These are phyloP conservation scores for Meghimatium bilineatum DNA, from an alignment of 2,888 invertebrate species.

Conservation along the genomic window DNA sequence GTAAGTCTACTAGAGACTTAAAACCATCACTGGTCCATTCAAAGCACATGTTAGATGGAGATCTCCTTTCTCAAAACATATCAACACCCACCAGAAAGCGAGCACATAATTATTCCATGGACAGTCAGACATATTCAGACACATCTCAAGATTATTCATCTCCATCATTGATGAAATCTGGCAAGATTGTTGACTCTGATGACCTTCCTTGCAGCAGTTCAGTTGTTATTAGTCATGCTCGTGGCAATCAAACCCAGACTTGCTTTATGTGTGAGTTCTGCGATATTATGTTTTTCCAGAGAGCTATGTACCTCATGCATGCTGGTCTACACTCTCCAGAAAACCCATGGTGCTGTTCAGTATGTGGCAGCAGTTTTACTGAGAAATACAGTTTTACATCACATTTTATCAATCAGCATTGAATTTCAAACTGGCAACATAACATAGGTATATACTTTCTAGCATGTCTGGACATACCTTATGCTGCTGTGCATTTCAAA, in stretches of 20 bases:
- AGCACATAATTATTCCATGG: not conserved
- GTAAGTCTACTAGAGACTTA: not conserved
- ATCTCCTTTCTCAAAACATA: not conserved
- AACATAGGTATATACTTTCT: too few species aligned
- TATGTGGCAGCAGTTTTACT: constrained; percentile 94
- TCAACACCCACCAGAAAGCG: constrained; percentile 8
- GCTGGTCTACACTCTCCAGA: constrained; percentile 97
- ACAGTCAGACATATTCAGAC: not conserved
- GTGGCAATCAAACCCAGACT: constrained; percentile 47
- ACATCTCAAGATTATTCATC: not conserved
- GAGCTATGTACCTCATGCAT: constrained; percentile 95
- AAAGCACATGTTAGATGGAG: not conserved
- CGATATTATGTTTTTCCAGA: constrained; percentile 95
- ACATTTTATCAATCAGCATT: constrained; percentile 61
- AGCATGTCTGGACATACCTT: too few species aligned
- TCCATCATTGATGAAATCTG: not conserved
- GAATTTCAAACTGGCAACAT: not conserved
- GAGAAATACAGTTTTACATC: constrained; percentile 96
- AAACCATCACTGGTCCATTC: not conserved
- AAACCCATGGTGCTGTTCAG: constrained; percentile 97
- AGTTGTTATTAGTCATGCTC: constrained; percentile 4
- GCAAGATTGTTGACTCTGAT: constrained; percentile 19
- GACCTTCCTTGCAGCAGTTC: constrained; percentile 50
- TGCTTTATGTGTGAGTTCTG: constrained; percentile 84
- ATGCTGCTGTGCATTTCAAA: too few species aligned